A percentile compares a stretch with the other conserved stretches of the same genome.
phyloP scores from a whole-genome alignment of 2,797 vertebrate genomes.

The Orientallactaga sibirica region DNA sequence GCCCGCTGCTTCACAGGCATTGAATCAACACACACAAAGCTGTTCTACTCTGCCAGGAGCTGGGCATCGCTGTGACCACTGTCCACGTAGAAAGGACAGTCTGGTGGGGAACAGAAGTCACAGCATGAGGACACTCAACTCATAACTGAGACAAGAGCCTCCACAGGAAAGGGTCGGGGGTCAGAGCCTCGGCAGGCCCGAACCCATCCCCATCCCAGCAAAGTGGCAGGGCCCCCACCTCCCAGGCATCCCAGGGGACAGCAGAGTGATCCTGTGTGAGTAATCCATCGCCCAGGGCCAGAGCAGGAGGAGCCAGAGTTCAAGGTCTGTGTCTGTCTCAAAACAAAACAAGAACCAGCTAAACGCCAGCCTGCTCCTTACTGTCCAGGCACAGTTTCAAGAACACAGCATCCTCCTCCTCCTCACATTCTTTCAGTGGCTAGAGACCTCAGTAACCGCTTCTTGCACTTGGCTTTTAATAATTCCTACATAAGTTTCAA shows the following conservation, averaged over 20 bases:
- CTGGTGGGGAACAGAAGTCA: too few relatives aligned
- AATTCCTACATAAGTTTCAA: constrained; percentile 44
- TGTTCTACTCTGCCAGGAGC: background rate
- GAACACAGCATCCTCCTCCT: background rate
- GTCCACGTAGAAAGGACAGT: background rate
- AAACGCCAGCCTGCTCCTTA: constrained; percentile 20
- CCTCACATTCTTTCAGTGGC: background rate
- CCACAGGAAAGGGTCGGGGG: background rate
- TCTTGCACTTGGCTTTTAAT: constrained; percentile 32
- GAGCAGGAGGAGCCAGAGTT: background rate
- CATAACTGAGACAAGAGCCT: background rate
- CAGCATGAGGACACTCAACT: background rate
- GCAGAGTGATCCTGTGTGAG: too few relatives aligned
- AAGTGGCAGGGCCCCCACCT: background rate
- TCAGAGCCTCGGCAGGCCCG: background rate
- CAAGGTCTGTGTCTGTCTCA: background rate
- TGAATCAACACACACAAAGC: background rate
- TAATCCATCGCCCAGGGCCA: background rate
- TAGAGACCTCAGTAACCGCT: constrained; percentile 43
- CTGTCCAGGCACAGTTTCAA: background rate
- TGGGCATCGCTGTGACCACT: too few relatives aligned
- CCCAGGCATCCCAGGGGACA: background rate
- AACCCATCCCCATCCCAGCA: too few relatives aligned
- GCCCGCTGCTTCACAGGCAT: background rate
- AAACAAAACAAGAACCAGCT: background rate